These are phyloP conservation scores for Podarcis cretensis DNA, from an alignment of 2,113 vertebrate species.

Conservation along the genomic window DNA sequence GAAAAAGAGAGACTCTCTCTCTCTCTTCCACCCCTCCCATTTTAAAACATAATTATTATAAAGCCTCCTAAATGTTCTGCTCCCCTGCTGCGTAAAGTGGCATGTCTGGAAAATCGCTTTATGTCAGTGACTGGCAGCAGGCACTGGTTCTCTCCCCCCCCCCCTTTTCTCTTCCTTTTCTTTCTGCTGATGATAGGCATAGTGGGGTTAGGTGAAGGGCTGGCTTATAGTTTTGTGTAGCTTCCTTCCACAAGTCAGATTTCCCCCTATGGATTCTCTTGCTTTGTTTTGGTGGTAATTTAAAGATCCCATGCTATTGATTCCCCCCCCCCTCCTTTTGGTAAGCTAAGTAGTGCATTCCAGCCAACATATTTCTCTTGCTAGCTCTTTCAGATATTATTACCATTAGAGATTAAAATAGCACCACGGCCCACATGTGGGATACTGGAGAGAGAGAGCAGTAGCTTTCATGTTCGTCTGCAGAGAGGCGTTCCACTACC, in stretches of 20 bases:
- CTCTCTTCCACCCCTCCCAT: background rate
- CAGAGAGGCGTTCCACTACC: background rate
- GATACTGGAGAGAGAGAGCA: background rate
- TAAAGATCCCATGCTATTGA: constrained; percentile 22
- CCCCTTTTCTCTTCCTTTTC: too few species aligned
- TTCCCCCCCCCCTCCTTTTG: background rate
- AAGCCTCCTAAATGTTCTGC: background rate
- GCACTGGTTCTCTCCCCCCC: background rate
- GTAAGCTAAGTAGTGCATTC: background rate
- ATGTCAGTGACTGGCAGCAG: constrained; percentile 5
- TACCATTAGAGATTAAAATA: constrained; percentile 26
- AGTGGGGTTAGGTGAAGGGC: background rate
- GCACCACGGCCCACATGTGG: background rate
- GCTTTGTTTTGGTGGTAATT: constrained; percentile 22
- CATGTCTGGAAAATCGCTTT: constrained; percentile 17
- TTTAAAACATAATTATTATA: constrained; percentile 25
- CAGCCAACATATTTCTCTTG: constrained; percentile 16
- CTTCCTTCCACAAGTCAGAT: constrained; percentile 2
- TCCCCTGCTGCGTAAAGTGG: background rate
- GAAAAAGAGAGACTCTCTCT: background rate
- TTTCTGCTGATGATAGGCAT: background rate
- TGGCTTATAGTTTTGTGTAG: background rate
- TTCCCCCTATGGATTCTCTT: constrained; percentile 30
- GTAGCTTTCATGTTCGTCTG: constrained; percentile 4
- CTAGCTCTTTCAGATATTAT: constrained; percentile 28